A percentile compares a stretch with the other conserved stretches of the same genome.
These are phyloP conservation scores for Anguilla pacifica DNA, from an alignment of 2,797 vertebrate species.

Conservation along the genomic window DNA sequence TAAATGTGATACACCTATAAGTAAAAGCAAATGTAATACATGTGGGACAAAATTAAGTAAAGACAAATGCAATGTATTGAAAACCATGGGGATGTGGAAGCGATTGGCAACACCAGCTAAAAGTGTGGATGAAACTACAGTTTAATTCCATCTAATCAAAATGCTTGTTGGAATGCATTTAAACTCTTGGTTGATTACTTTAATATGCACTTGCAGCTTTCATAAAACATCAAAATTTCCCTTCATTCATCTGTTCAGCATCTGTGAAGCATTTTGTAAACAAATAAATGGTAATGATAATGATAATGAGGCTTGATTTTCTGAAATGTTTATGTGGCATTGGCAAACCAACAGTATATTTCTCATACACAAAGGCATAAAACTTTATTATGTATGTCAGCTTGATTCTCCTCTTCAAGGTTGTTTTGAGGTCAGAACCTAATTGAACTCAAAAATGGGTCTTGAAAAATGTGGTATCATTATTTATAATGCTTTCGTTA, in stretches of 20 bases:
- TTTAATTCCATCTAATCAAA: conserved; percentile 10
- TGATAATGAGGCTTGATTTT: not conserved
- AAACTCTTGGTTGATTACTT: conserved; percentile 3
- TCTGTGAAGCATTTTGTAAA: conserved; percentile 11
- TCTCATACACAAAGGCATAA: not conserved
- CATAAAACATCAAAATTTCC: not conserved
- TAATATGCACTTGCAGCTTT: not conserved
- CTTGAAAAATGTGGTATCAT: not conserved
- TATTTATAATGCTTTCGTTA: too few relatives aligned
- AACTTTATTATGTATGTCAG: not conserved
- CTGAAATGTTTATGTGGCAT: not conserved
- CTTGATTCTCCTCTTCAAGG: not conserved
- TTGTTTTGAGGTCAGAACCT: not conserved
- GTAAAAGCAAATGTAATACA: not conserved
- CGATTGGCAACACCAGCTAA: not conserved
- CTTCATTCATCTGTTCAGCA: conserved; percentile 4
- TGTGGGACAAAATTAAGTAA: not conserved
- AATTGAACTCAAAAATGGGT: not conserved
- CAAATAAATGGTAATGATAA: conserved; percentile 6
- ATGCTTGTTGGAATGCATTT: not conserved
- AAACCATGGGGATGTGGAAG: not conserved
- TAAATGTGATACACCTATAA: not conserved
- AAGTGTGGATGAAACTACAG: not conserved
- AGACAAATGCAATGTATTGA: not conserved
- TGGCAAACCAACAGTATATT: not conserved